Evolutionary conservation across 37 sponge, comb jelly and placozoan species (phyloP).

Genomic region (Axinella damicornis): DNA sequence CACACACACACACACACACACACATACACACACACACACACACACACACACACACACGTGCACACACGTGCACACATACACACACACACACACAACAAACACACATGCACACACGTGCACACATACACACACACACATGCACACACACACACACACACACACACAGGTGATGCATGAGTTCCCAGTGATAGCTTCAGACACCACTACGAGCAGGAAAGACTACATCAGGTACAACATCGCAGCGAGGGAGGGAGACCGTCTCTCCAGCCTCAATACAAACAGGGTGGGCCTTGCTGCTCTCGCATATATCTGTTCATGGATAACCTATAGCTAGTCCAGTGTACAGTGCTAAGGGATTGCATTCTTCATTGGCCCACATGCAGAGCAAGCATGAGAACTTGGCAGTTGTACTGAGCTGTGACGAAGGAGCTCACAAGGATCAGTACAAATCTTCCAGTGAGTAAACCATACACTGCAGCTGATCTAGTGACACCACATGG

Average conservation of each 20-base stretch:
- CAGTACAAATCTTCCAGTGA: too few relatives aligned
- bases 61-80: too few relatives aligned
- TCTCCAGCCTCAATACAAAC: conserved; percentile 18
- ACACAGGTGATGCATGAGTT: conserved; percentile 56
- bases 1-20: too few relatives aligned
- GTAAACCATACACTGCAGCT: too few relatives aligned
- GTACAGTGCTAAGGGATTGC: too few relatives aligned
- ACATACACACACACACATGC: background rate
- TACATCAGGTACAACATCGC: conserved; percentile 20
- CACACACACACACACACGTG: too few relatives aligned
- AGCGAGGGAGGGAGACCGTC: conserved; percentile 16
- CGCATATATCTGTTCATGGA: too few relatives aligned
- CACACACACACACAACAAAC: too few relatives aligned
- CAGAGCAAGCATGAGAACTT: conserved; percentile 28
- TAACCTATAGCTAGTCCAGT: too few relatives aligned
- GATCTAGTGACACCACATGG: too few relatives aligned
- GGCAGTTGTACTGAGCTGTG: conserved; percentile 42
- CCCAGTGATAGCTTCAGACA: conserved; percentile 20
- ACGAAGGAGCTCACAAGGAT: background rate
- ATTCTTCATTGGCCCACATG: background rate
- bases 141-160: background rate
- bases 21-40: too few relatives aligned
- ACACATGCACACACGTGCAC: too few relatives aligned
- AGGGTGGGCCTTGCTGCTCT: conserved; percentile 15
- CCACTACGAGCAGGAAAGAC: conserved; percentile 39